Evolutionary conservation across 2,797 vertebrate species (phyloP).

Genomic region (Chelon auratus): DNA sequence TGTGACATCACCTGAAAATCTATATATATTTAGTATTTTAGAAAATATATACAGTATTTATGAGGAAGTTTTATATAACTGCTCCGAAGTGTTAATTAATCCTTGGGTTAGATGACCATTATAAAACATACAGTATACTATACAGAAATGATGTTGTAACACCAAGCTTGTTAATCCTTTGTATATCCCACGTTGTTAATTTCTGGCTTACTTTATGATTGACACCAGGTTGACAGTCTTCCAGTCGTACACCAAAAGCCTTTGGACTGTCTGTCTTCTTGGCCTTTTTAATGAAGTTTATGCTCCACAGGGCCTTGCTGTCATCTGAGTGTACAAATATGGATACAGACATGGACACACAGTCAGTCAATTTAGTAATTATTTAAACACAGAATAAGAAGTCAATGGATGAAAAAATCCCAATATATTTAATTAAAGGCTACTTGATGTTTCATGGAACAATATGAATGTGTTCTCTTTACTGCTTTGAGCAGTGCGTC

Average conservation of each 20-base stretch:
- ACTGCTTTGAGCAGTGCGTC: background rate
- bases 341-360: constrained; percentile 14
- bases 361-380: background rate
- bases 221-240: constrained; percentile 92
- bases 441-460: no score
- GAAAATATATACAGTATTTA: no score
- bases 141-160: no score
- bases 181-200: background rate
- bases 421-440: no score
- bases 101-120: no score
- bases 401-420: background rate
- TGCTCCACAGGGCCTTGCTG: constrained; percentile 90
- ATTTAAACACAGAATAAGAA: background rate
- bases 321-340: constrained; percentile 82
- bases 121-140: no score
- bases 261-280: constrained; percentile 88
- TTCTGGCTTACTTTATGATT: constrained; percentile 89
- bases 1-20: no score
- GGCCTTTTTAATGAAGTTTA: constrained; percentile 95
- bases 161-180: no score
- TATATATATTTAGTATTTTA: no score
- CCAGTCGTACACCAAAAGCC: constrained; percentile 92
- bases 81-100: no score
- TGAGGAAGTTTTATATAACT: no score
- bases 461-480: background rate